Evolutionary conservation across 2,113 vertebrate genomes (phyloP).

Genomic region (Sinocyclocheilus rhinocerous): DNA sequence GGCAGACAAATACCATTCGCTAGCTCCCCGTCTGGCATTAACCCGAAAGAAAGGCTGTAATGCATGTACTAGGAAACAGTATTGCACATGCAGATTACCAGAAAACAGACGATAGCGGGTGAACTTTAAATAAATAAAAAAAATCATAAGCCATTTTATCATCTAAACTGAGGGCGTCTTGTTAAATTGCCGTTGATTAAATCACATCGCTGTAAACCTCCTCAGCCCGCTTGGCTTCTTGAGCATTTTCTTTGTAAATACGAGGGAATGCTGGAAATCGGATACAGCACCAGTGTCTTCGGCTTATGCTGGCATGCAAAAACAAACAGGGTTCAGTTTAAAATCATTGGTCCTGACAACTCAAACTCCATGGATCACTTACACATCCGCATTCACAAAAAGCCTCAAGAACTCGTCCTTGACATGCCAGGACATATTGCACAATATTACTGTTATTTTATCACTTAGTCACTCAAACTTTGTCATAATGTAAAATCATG

Average conservation of each 20-base stretch:
- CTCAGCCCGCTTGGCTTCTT: not conserved
- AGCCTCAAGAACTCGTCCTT: not conserved
- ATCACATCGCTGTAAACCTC: not conserved
- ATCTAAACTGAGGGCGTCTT: not conserved
- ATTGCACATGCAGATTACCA: conserved; percentile 14
- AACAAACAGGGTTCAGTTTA: not conserved
- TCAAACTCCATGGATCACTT: not conserved
- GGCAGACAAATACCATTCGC: conserved; percentile 45
- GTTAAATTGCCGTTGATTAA: not conserved
- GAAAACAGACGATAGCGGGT: not conserved
- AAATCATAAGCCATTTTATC: not conserved
- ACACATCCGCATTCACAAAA: not conserved
- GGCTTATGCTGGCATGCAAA: conserved; percentile 36
- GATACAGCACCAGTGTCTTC: not conserved
- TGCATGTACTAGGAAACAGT: conserved; percentile 35
- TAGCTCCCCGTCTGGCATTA: conserved; percentile 9
- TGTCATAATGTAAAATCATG: not conserved
- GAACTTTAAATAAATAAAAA: not conserved
- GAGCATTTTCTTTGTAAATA: not conserved
- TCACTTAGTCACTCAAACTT: not conserved
- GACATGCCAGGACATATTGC: conserved; percentile 32
- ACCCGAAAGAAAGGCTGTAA: not conserved
- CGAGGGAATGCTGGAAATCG: conserved; percentile 12
- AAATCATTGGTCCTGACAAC: not conserved
- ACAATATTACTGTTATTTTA: not conserved